A percentile compares a stretch with the other conserved stretches of the same genome.
phyloP scores from a whole-genome alignment of 1,140 invertebrate species.

The Cyclargus thomasi region DNA sequence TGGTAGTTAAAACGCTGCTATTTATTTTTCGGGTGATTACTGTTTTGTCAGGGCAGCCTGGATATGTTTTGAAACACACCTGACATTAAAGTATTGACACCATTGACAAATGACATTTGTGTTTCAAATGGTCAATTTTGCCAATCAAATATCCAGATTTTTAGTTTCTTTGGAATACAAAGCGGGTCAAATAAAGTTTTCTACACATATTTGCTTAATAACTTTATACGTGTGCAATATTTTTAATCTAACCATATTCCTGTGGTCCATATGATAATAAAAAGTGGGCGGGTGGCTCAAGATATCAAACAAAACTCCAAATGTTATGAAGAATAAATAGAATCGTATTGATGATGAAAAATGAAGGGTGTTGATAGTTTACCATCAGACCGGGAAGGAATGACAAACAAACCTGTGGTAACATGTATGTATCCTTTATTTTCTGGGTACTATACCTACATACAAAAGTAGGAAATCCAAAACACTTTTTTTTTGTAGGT shows the following conservation, averaged over 20 bases:
- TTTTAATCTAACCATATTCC: background rate
- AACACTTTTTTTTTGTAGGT: conserved; percentile 76
- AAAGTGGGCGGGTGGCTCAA: conserved; percentile 29
- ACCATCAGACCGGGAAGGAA: conserved; percentile 58
- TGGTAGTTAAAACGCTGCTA: too few species aligned
- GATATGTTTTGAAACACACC: background rate
- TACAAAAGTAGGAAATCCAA: background rate
- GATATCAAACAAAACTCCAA: conserved; percentile 40
- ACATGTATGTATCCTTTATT: conserved; percentile 69
- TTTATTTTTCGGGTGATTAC: too few species aligned
- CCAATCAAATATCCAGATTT: conserved; percentile 18
- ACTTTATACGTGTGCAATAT: conserved; percentile 5
- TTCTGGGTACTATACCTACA: background rate
- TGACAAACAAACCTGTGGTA: conserved; percentile 76
- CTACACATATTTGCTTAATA: conserved; percentile 18
- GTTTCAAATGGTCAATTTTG: conserved; percentile 19
- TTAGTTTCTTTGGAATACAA: conserved; percentile 15
- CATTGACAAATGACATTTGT: conserved; percentile 14
- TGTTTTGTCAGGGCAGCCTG: too few species aligned
- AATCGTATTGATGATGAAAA: conserved; percentile 67
- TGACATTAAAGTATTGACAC: background rate
- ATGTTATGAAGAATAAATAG: conserved; percentile 61
- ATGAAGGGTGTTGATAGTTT: conserved; percentile 71
- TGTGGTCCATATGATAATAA: conserved; percentile 17
- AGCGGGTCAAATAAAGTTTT: conserved; percentile 15